Evolutionary conservation across 2,113 vertebrate genomes (phyloP).

Genomic region (Istiophorus platypterus): DNA sequence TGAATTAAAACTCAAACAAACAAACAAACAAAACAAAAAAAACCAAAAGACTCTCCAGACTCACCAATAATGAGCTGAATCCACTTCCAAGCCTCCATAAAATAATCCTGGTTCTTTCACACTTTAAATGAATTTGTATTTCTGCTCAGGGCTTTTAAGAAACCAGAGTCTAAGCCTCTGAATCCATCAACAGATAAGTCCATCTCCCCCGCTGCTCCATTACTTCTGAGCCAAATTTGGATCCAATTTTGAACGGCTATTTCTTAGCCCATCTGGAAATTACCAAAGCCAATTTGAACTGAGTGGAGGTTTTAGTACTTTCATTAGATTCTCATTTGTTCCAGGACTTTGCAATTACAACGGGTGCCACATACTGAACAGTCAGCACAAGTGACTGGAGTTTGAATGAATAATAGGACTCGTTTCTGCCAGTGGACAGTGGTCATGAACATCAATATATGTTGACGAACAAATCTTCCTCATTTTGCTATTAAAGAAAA

Average conservation of each 20-base stretch:
- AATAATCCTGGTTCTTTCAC: not conserved
- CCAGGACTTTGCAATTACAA: not conserved
- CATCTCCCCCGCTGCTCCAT: not conserved
- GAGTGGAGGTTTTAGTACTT: not conserved
- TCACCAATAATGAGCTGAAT: not conserved
- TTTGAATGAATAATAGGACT: not conserved
- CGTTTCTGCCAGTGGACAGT: not conserved
- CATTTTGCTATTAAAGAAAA: not conserved
- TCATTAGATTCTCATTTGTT: not conserved
- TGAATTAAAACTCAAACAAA: not conserved
- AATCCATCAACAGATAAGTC: not conserved
- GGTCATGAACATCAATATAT: not conserved
- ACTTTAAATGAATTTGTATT: not conserved
- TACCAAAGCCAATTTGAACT: not conserved
- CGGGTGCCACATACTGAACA: too few species aligned
- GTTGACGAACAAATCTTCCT: not conserved
- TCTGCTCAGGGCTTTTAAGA: not conserved
- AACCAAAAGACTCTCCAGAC: not conserved
- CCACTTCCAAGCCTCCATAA: not conserved
- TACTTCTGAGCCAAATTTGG: not conserved
- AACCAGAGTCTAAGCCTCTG: conserved; percentile 4
- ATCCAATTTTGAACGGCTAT: not conserved
- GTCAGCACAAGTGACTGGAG: not conserved
- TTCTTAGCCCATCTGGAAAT: conserved; percentile 2
- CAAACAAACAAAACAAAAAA: not conserved